phyloP scores from a whole-genome alignment of 2,797 vertebrate species.

The Pterois miles region DNA sequence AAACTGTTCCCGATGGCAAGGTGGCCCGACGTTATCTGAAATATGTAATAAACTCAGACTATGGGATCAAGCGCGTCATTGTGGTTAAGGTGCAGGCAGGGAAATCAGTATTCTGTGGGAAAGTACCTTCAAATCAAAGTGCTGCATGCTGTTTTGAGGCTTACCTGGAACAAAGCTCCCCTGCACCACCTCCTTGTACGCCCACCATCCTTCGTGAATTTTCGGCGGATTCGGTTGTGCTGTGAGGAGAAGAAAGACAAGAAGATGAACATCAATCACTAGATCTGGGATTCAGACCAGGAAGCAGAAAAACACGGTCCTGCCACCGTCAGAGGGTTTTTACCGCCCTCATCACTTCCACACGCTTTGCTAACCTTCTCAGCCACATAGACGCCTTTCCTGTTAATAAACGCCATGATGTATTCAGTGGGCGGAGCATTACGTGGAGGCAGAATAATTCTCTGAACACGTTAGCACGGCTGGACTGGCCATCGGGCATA shows the following conservation, averaged over 20 bases:
- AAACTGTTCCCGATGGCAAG: constrained; percentile 54
- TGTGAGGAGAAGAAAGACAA: constrained; percentile 73
- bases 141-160: constrained; percentile 27
- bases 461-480: no score
- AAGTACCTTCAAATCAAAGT: constrained; percentile 26
- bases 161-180: constrained; percentile 99
- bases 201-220: constrained; percentile 99
- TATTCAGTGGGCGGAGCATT: no score
- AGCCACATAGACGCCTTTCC: neutral
- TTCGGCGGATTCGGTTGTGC: constrained; percentile 97
- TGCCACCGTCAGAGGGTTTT: neutral
- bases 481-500: no score
- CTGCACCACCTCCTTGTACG: constrained; percentile 98
- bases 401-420: no score
- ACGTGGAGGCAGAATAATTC: no score
- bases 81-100: constrained; percentile 13
- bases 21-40: constrained; percentile 39
- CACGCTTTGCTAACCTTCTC: constrained; percentile 15
- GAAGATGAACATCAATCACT: constrained; percentile 52
- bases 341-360: constrained; percentile 11
- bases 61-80: constrained; percentile 22
- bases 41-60: constrained; percentile 29
- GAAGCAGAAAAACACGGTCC: neutral
- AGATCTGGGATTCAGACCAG: constrained; percentile 26
- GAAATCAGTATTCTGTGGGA: constrained; percentile 24